These are phyloP conservation scores for Belonocnema kinseyi DNA, from an alignment of 1,140 invertebrate genomes.

Conservation along the genomic window DNA sequence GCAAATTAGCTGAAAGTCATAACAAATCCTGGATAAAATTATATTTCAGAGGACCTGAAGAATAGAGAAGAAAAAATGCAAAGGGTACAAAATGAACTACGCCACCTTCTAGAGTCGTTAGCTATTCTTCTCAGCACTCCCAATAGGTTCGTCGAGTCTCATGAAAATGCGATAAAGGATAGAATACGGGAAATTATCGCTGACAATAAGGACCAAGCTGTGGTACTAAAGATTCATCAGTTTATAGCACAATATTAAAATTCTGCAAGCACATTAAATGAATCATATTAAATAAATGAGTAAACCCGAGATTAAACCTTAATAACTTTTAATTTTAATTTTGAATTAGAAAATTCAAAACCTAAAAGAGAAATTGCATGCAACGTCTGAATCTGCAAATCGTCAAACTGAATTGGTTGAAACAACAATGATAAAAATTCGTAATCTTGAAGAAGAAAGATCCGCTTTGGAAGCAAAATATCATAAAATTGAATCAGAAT, in stretches of 20 bases:
- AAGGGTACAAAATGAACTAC: slow-evolving; percentile 80
- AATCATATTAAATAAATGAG: too few species aligned
- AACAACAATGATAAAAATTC: slow-evolving; percentile 78
- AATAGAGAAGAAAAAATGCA: slow-evolving; percentile 81
- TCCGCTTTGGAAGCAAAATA: slow-evolving; percentile 80
- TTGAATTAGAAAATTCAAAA: slow-evolving; percentile 80
- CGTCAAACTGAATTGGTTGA: slow-evolving; percentile 81
- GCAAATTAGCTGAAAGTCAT: slow-evolving; percentile 21
- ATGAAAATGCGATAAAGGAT: slow-evolving; percentile 85
- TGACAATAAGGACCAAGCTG: slow-evolving; percentile 84
- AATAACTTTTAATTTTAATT: too few species aligned
- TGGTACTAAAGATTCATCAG: slow-evolving; percentile 75
- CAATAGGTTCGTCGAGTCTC: slow-evolving; percentile 83
- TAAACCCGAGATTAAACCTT: too few species aligned
- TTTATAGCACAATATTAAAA: background rate
- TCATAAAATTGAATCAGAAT: slow-evolving; percentile 85
- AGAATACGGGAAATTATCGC: slow-evolving; percentile 83
- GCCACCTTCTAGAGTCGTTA: slow-evolving; percentile 81
- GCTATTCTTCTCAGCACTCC: slow-evolving; percentile 82
- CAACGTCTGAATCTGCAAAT: slow-evolving; percentile 79
- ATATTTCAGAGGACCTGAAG: slow-evolving; percentile 81
- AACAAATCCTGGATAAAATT: slow-evolving; percentile 26
- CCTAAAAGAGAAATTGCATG: slow-evolving; percentile 81
- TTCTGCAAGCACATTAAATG: background rate
- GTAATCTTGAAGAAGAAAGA: slow-evolving; percentile 83